Evolutionary conservation across 2,797 vertebrate genomes (phyloP), one percentile per base, ranked within the genome.

Genomic region (Aplochiton taeniatus): DNA sequence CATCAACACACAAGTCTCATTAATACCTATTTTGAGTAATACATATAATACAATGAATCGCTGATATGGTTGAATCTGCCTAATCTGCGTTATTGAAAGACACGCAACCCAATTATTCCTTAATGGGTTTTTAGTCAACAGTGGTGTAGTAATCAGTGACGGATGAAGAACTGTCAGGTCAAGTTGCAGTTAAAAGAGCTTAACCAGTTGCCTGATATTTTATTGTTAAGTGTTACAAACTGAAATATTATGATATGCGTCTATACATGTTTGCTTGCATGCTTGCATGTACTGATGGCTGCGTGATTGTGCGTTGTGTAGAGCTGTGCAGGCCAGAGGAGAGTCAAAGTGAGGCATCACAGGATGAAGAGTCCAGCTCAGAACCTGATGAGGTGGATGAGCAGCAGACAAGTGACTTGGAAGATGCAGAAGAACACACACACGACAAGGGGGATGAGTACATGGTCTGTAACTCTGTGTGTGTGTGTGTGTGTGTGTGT

Each of bases 281-380:
- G 61, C 50, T 49, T 70, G 49, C 58, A 14, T 63, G 9, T 62
- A 48, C 58, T 52, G 52, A 20, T 18, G 45, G 60, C 58, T 68
- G 31, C 59, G 51, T 72, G 69, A 53, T 18, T 72, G 46, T 62
- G 42, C 47, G 56, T 68, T 17, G 9, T 73, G 84, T 91, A 92
- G 91, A 92, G 59, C 83, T 91, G 75, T 92, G 93, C 87, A 95
- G 94, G 76, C 74, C 74, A 0, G 95, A 94, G 5, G 85, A 91
- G 65, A 88, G 87, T 78, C 91, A 91, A 86, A 91, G 85, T 0
- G 91, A 94, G 65, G 79, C 86, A 43, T 93, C 92, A 0, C 93
- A 92, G 77, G 95, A 95, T 13, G 88, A 69, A 9, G 94, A 93
- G 74, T 94, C 91, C 0, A 85, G 90, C 8, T 96, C 95, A 0